Evolutionary conservation across 2,113 vertebrate species (phyloP), one percentile per base, ranked within the genome.

Genomic region (Sarotherodon lohbergeri): DNA sequence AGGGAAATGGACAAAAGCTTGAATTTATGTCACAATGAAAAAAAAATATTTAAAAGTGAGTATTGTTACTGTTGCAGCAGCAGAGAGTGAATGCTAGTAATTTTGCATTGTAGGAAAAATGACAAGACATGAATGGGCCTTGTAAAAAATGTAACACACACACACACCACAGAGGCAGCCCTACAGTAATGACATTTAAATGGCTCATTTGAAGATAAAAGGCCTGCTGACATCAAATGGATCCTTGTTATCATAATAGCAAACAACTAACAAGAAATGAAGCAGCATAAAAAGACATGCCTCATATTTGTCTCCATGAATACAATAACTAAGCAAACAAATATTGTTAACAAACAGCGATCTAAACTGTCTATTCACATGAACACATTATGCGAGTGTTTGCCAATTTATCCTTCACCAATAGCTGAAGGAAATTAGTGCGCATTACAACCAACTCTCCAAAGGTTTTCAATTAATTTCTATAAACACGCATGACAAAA

Each of bases 121-220:
- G 88, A 90, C 61, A 56, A 88, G 85, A 88, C 76, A 85, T 91
- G 85, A 94, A 93, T 89, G 29, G 79, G 80, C 17, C 87, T 86
- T 86, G 86, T 84, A 91, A 91, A 93, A 68, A 41, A 68, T 80
- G 82, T 83, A 93, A 90, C 88, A 78, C 82, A 91, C 86, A 82
- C 78, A 87, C 89, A 66, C 88, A 56, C 86, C 82, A 34, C 83
- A 84, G 71, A 56, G 84, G n/a, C 84, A 83, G 22, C 55, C 52
- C 57, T 41, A 85, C 83, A 73, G 86, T 95, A 96, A 93, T 94
- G 92, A 95, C 93, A 95, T 95, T 95, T 96, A 95, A 95, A 95
- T 93, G 91, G 89, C 90, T 96, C 94, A 94, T 96, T 95, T 96
- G 93, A 95, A 93, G 92, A 94, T 93, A 94, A 95, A 95, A 93